phyloP scores from a whole-genome alignment of 2,888 invertebrate genomes.

The Epirrhoe tristata region DNA sequence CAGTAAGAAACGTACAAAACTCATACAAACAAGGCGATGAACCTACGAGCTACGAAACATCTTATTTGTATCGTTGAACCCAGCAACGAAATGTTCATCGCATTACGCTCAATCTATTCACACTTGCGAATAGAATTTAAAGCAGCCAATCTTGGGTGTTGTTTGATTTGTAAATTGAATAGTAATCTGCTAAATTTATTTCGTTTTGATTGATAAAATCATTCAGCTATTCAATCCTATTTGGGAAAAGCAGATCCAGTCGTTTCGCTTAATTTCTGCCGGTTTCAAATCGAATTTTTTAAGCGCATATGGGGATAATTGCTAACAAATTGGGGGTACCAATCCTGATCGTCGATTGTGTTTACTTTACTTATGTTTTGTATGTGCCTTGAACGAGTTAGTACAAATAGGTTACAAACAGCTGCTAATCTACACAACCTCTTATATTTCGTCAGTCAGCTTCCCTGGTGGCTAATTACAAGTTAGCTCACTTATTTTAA shows the following conservation, averaged over 20 bases:
- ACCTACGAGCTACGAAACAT: constrained; percentile 14
- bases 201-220: constrained; percentile 14
- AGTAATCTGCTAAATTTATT: constrained; percentile 22
- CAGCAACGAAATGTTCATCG: constrained; percentile 4
- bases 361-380: neutral
- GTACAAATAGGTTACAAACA: neutral
- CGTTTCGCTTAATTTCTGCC: neutral
- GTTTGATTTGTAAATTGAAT: constrained; percentile 21
- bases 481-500: constrained; percentile 31
- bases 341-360: neutral
- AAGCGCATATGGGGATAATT: neutral
- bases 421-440: constrained; percentile 7
- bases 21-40: constrained; percentile 21
- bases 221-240: constrained; percentile 2
- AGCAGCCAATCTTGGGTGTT: constrained; percentile 18
- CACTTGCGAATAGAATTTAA: constrained; percentile 18
- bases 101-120: constrained; percentile 22
- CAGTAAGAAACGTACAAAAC: constrained; percentile 10
- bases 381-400: neutral
- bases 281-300: constrained; percentile 19
- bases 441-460: constrained; percentile 30
- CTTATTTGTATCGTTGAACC: constrained; percentile 21
- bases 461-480: constrained; percentile 44
- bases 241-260: constrained; percentile 10
- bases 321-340: neutral